Conservation (phyloP, 1,140 invertebrate species). For the Ditylenchus dipsaci region DNA sequence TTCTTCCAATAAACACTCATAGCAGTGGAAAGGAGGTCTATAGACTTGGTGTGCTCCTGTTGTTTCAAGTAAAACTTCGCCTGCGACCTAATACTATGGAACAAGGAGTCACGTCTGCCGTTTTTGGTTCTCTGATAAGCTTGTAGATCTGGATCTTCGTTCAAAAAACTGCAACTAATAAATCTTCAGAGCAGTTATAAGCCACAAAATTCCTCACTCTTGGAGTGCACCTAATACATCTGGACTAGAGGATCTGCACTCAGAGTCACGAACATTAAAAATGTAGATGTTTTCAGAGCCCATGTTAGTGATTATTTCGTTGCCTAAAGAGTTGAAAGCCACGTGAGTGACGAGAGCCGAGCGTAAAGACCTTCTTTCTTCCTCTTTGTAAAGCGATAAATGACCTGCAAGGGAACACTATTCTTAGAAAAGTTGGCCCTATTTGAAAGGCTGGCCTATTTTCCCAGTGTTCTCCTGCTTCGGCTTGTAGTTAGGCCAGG, state of each 20-base stretch:
- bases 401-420: constrained; percentile 12
- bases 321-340: constrained; percentile 18
- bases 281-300: constrained; percentile 29
- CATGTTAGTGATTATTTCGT: constrained; percentile 25
- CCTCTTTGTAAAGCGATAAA: constrained; percentile 9
- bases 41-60: neutral
- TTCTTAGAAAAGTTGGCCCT: neutral
- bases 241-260: neutral
- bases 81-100: neutral
- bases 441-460: too few species aligned
- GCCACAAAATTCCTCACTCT: neutral
- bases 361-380: neutral
- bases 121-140: neutral
- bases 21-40: neutral
- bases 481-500: too few species aligned
- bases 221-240: constrained; percentile 7
- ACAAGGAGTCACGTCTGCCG: neutral
- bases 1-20: neutral
- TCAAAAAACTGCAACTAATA: neutral
- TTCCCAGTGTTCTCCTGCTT: too few species aligned
- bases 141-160: neutral
- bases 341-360: constrained; percentile 15
- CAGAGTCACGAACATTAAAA: constrained; percentile 11
- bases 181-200: neutral
- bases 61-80: constrained; percentile 2